Evolutionary conservation across 2,888 invertebrate species (phyloP), one percentile per base, ranked within the genome.

Genomic region (Parthenolecanium corni): DNA sequence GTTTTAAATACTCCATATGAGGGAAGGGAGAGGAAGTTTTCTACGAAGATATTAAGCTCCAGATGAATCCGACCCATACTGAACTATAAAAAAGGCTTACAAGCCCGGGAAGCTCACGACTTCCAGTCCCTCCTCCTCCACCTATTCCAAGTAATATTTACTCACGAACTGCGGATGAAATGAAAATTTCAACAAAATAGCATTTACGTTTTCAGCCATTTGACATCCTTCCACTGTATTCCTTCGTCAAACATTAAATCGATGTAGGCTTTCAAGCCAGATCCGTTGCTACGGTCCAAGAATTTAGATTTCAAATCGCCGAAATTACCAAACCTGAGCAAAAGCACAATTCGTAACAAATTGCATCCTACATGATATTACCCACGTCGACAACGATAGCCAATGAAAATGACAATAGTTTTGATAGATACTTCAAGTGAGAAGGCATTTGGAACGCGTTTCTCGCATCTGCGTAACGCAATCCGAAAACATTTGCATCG

Each of bases 401-500:
- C 4, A 31, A 31, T 31, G 31, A 31, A 31, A 47, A n/a, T 3
- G 23, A 23, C 11, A 24, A 23, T 12, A 16, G 6, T 36, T 36
- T 3, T 2, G 11, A n/a, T 40, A 44, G 69, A 69, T 76, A 87
- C 84, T 77, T 83, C 57, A 95, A 77, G 75, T 92, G 88, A 25
- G 78, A 71, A 0, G 94, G 94, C 47, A 95, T 75, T 46, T 80
- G 75, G 73, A 95, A 95, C 71, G 85, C 84, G 72, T 94, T 94
- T 67, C 84, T 80, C 12, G 86, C 77, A 74, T 95, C 93, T 0
- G 85, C 84, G 62, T 86, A 78, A 49, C 94, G 78, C 58, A 85
- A 78, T 0, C 95, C 95, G 73, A 92, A 89, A 52, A 86, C 73
- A 0, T 92, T 91, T 0, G 91, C 86, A 72, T 95, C 95, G 0